These are phyloP conservation scores for Orthochromis malagaraziensis DNA, from an alignment of 2,113 vertebrate genomes.

Conservation along the genomic window DNA sequence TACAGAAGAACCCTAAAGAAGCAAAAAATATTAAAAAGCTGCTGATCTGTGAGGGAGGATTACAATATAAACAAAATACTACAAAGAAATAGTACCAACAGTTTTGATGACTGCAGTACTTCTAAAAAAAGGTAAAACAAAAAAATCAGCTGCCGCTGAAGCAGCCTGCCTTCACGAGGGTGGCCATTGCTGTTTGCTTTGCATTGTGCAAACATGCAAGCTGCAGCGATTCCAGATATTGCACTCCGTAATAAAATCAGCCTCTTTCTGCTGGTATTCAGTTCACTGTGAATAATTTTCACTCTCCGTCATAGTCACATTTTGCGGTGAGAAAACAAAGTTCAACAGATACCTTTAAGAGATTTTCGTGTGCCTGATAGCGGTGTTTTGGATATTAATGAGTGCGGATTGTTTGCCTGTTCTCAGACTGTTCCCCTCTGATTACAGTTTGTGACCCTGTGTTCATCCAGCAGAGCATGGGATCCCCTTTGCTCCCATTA, in stretches of 20 bases:
- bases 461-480: not conserved
- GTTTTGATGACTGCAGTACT: not conserved
- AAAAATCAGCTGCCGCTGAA: not conserved
- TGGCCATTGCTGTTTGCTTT: conserved; percentile 46
- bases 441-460: not conserved
- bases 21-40: not conserved
- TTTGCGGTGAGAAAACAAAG: not conserved
- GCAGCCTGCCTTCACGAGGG: not conserved
- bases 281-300: not conserved
- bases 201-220: conserved; percentile 24
- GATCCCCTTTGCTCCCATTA: not conserved
- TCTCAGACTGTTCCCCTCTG: not conserved
- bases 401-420: not conserved
- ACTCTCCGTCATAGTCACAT: not conserved
- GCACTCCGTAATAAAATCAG: not conserved
- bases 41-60: not conserved
- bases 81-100: not conserved
- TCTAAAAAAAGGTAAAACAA: not conserved
- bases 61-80: not conserved
- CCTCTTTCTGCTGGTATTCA: not conserved
- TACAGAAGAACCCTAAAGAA: not conserved
- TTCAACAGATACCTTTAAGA: not conserved
- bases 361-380: not conserved
- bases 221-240: conserved; percentile 24
- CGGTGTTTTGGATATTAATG: not conserved